Evolutionary conservation across 2,113 vertebrate genomes (phyloP), one percentile per base, ranked within the genome.

Genomic region (Spermophilus dauricus): DNA sequence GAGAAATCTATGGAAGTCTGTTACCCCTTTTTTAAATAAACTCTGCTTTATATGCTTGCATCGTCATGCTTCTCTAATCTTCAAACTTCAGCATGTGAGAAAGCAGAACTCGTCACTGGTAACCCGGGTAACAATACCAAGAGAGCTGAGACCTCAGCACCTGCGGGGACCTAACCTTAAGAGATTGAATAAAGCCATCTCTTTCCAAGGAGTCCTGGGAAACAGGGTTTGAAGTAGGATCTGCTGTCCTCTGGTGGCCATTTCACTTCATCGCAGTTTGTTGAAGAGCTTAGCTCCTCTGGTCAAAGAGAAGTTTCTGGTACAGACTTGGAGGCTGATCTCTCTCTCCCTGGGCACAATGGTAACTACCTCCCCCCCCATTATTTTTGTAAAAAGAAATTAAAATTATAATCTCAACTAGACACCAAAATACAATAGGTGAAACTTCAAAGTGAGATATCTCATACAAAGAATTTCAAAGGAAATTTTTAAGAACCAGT

Each of bases 161-260:
- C 32, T 42, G 32, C 39, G 61, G 58, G 20, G 34, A 17, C 61
- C 82, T 48, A 58, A 48, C 22, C 37, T 82, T 51, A 12, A 26
- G 30, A 11, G 26, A 51, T 45, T 67, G 48, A 87, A 63, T 28
- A 58, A 78, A 77, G 63, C 8, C 67, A 39, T 32, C 24, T 30
- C 20, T 51, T 5, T 48, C 34, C 48, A 16, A 9, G 0, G 48
- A 83, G n/a, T 48, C 26, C 39, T 58, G 61, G 8, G 51, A 91
- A 72, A 37, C 12, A 5, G 30, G 20, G 12, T 85, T 82, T 85
- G 82, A 96, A 75, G n/a, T n/a, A 32, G 67, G 11, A 86, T 96
- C 77, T 95, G 48, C 94, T 93, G 97, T 94, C 91, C 95, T 92
- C 98, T 93, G 73, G 76, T 97, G 97, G 92, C 48, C 89, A 58